A percentile compares a stretch with the other conserved stretches of the same genome.
phyloP scores from a whole-genome alignment of 2,888 invertebrate species.

The Philonicus albiceps region DNA sequence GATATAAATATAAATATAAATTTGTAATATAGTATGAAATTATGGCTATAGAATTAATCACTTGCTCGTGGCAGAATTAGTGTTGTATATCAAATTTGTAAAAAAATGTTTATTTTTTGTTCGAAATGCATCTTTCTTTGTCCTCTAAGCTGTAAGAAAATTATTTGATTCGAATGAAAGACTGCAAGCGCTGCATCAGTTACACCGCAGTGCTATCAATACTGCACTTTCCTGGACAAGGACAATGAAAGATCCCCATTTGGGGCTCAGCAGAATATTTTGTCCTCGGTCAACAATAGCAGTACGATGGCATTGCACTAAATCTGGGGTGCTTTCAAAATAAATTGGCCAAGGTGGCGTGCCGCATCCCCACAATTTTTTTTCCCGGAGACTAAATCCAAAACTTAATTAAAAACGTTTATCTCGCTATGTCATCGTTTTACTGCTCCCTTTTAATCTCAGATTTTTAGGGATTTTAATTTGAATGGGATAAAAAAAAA shows the following conservation, averaged over 20 bases:
- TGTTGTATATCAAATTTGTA: too few species aligned
- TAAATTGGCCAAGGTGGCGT: background rate
- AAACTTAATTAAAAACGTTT: conserved; percentile 39
- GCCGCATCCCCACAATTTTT: background rate
- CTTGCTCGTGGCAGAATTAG: too few species aligned
- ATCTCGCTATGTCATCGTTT: conserved; percentile 3
- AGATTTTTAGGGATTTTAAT: background rate
- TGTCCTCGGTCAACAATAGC: background rate
- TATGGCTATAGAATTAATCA: too few species aligned
- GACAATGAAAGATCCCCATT: background rate
- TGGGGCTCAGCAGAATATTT: background rate
- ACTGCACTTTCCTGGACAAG: background rate
- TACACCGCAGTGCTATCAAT: background rate
- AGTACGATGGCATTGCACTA: background rate
- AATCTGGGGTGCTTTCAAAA: background rate
- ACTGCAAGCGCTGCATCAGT: background rate
- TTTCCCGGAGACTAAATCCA: background rate
- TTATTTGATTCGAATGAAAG: background rate
- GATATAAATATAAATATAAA: too few species aligned
- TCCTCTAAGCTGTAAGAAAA: background rate
- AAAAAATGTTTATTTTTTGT: background rate
- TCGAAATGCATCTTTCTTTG: background rate
- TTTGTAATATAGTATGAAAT: too few species aligned
- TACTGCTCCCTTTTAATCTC: background rate
- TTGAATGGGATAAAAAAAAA: background rate